A percentile compares a stretch with the other conserved stretches of the same genome.
phyloP scores from a whole-genome alignment of 23 tunicate species.

The Pegea sp. region DNA sequence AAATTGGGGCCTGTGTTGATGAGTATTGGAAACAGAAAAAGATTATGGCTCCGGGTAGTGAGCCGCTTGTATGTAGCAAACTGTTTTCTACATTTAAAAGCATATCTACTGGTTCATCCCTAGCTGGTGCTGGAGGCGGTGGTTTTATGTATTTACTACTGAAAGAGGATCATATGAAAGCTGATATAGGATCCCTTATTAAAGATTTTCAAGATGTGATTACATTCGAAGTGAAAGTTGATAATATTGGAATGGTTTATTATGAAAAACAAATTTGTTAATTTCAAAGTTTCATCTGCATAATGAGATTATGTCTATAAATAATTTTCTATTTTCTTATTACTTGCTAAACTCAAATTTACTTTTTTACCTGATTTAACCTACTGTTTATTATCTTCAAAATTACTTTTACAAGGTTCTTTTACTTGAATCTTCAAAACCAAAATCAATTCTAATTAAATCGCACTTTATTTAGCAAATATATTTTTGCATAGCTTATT shows the following conservation, averaged over 20 bases:
- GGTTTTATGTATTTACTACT: slow-evolving; percentile 59
- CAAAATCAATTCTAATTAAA: too few relatives aligned
- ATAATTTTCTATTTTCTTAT: too few relatives aligned
- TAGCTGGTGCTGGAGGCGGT: slow-evolving; percentile 90
- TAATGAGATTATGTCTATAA: too few relatives aligned
- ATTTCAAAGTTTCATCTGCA: too few relatives aligned
- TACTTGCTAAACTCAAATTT: too few relatives aligned
- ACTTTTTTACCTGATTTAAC: too few relatives aligned
- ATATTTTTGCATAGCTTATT: too few relatives aligned
- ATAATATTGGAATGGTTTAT: neutral
- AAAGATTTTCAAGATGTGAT: slow-evolving; percentile 1
- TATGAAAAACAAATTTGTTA: too few relatives aligned
- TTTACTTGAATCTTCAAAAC: too few relatives aligned
- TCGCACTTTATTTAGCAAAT: too few relatives aligned
- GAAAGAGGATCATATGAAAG: slow-evolving; percentile 19
- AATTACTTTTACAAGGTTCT: too few relatives aligned
- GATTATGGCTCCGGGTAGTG: slow-evolving; percentile 87
- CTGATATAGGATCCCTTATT: slow-evolving; percentile 7
- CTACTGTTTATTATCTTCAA: too few relatives aligned
- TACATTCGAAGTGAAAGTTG: neutral
- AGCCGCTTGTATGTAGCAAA: slow-evolving; percentile 41
- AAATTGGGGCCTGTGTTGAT: slow-evolving; percentile 34
- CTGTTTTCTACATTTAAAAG: slow-evolving; percentile 30
- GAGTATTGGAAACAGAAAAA: slow-evolving; percentile 78
- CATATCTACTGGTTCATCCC: slow-evolving; percentile 16